phyloP scores from a whole-genome alignment of 1,140 invertebrate genomes.

The Phortica variegata region DNA sequence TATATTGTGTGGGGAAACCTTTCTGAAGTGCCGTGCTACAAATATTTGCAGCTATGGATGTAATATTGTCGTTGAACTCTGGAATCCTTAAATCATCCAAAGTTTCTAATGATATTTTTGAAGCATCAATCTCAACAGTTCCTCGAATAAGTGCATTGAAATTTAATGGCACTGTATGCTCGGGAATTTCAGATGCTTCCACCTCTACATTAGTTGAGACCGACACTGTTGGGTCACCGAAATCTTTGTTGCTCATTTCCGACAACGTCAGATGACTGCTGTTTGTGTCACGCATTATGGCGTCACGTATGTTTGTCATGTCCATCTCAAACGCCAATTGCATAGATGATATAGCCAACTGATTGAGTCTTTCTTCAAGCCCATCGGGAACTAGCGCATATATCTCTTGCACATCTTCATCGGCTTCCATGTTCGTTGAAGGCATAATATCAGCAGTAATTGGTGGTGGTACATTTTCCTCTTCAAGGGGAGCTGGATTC shows the following conservation, averaged over 20 bases:
- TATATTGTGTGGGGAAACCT: constrained; percentile 18
- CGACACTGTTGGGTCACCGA: constrained; percentile 27
- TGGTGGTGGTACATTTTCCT: constrained; percentile 1
- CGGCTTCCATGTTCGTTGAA: background rate
- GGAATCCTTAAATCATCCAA: constrained; percentile 22
- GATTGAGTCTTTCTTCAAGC: constrained; percentile 23
- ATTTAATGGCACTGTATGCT: constrained; percentile 18
- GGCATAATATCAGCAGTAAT: background rate
- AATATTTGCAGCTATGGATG: constrained; percentile 39
- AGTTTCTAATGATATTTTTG: constrained; percentile 17
- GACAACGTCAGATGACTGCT: background rate
- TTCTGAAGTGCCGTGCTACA: constrained; percentile 39
- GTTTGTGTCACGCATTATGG: constrained; percentile 4
- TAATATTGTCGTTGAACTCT: constrained; percentile 35
- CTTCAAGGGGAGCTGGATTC: constrained; percentile 11
- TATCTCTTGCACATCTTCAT: constrained; percentile 5
- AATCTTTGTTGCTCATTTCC: background rate
- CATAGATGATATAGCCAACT: constrained; percentile 44
- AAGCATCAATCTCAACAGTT: constrained; percentile 32
- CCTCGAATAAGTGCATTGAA: constrained; percentile 42
- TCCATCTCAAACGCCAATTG: constrained; percentile 47
- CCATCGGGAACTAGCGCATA: constrained; percentile 27
- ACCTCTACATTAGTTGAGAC: constrained; percentile 33
- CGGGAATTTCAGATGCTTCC: background rate
- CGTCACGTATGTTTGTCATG: constrained; percentile 39